These are phyloP conservation scores for Melieria picta DNA, from an alignment of 2,888 invertebrate species.

Conservation along the genomic window DNA sequence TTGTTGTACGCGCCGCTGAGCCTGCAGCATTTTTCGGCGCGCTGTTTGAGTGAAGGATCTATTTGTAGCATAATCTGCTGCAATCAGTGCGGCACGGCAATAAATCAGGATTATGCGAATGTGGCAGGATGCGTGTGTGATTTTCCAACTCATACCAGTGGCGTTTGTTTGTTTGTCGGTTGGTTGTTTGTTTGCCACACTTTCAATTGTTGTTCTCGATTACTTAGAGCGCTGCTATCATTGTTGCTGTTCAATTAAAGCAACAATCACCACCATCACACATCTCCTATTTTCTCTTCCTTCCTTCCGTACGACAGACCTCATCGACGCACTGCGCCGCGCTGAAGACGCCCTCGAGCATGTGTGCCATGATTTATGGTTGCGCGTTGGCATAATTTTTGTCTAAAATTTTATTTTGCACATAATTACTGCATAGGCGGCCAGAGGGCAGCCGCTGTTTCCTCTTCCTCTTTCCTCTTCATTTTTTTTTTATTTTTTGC, in stretches of 20 bases:
- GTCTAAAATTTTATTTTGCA: no score
- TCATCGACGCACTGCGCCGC: no score
- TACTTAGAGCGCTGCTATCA: neutral
- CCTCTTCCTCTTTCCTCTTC: no score
- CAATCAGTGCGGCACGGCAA: slow-evolving; percentile 63
- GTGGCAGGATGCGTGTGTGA: slow-evolving; percentile 57
- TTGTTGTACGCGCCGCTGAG: slow-evolving; percentile 6
- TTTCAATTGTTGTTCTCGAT: slow-evolving; percentile 16
- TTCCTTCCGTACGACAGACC: no score
- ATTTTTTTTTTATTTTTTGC: neutral
- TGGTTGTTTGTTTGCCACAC: slow-evolving; percentile 21
- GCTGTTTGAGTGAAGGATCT: slow-evolving; percentile 49
- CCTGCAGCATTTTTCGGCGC: no score
- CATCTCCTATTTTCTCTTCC: no score
- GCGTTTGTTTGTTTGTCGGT: slow-evolving; percentile 21
- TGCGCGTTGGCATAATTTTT: no score
- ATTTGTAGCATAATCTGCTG: slow-evolving; percentile 63
- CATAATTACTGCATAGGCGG: no score
- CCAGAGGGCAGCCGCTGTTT: no score
- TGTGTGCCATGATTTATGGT: no score
- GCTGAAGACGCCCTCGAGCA: no score
- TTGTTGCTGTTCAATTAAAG: slow-evolving; percentile 19
- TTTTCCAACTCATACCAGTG: slow-evolving; percentile 18
- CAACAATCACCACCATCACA: no score
- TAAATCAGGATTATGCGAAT: slow-evolving; percentile 65